Conservation (phyloP, 2,888 invertebrate species). For the Phragmatobia fuliginosa region DNA sequence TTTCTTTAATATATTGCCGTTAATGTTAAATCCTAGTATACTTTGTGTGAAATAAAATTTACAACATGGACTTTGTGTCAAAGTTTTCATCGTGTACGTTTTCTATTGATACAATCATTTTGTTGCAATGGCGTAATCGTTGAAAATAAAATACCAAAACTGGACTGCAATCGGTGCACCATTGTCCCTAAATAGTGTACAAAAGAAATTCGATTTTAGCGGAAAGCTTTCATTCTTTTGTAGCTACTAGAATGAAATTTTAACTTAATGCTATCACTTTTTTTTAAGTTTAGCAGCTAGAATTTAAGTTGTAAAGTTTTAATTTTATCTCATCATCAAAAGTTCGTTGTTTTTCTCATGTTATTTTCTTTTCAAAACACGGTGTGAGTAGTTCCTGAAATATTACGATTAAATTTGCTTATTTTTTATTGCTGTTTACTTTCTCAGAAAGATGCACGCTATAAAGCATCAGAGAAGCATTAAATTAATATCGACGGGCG, state of each 20-base stretch:
- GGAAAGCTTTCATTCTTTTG: conserved; percentile 59
- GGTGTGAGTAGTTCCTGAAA: background rate
- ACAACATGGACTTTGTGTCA: conserved; percentile 49
- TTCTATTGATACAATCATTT: conserved; percentile 77
- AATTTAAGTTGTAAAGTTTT: background rate
- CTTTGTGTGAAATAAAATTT: conserved; percentile 38
- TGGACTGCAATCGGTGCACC: conserved; percentile 76
- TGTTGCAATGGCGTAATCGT: conserved; percentile 73
- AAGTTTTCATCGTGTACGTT: conserved; percentile 56
- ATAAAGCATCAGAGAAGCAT: background rate
- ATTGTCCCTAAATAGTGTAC: conserved; percentile 79
- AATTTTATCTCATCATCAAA: background rate
- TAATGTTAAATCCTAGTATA: background rate
- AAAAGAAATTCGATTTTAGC: conserved; percentile 73
- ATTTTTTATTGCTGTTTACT: background rate
- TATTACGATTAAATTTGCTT: background rate
- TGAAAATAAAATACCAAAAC: conserved; percentile 77
- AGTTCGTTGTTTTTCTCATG: no score
- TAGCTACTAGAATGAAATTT: conserved; percentile 51
- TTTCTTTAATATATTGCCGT: no score
- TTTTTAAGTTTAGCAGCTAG: no score
- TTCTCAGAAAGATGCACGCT: background rate
- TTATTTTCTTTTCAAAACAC: background rate
- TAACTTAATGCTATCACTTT: conserved; percentile 1
- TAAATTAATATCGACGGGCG: no score